A percentile compares a stretch with the other conserved stretches of the same genome.
These are phyloP conservation scores for Chaenocephalus aceratus DNA, from an alignment of 2,113 vertebrate species.

Conservation along the genomic window DNA sequence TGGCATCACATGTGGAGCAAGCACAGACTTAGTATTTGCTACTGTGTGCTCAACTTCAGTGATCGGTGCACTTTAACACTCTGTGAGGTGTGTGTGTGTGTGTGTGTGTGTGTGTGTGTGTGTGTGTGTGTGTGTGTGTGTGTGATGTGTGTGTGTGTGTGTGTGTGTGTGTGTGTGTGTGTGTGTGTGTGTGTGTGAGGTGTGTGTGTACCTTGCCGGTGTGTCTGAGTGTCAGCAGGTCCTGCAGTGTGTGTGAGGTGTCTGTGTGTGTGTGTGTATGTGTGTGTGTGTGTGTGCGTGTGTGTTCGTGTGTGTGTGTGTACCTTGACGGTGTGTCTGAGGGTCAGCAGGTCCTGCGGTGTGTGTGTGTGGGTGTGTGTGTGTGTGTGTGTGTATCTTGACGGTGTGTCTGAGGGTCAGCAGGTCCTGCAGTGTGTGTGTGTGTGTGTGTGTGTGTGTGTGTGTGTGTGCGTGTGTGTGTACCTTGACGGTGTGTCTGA, in stretches of 20 bases:
- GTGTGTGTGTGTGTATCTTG: background rate
- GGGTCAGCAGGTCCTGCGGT: too few species aligned
- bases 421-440: background rate
- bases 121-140: background rate
- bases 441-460: background rate
- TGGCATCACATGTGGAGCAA: background rate
- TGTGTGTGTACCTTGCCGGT: too few species aligned
- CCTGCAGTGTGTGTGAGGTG: background rate
- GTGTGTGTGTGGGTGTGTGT: too few species aligned
- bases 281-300: background rate
- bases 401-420: conserved; percentile 77
- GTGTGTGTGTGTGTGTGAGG: too few species aligned
- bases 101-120: background rate
- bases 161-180: too few species aligned
- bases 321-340: too few species aligned
- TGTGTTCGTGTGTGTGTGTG: background rate
- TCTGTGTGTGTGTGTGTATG: background rate
- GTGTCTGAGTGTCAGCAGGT: conserved; percentile 64
- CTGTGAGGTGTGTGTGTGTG: background rate
- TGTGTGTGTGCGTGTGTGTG: conserved; percentile 71
- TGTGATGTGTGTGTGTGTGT: background rate
- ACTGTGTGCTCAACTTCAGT: too few species aligned
- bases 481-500: too few species aligned
- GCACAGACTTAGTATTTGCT: too few species aligned
- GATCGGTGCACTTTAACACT: too few species aligned